phyloP scores from a whole-genome alignment of 2,888 invertebrate species.

The Drosophila tanythrix region DNA sequence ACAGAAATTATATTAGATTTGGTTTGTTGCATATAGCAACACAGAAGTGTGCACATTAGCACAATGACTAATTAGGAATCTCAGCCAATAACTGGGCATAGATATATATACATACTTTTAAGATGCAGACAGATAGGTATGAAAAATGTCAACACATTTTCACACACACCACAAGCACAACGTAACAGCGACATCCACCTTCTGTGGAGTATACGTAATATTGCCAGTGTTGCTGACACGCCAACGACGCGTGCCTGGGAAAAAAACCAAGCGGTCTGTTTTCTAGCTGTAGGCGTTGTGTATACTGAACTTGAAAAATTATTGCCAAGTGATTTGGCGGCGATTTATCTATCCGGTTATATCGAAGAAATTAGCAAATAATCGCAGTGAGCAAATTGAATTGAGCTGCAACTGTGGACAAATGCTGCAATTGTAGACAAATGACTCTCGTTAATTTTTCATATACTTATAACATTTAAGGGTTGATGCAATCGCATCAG shows the following conservation, averaged over 20 bases:
- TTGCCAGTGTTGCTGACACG: conserved; percentile 29
- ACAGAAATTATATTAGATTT: background rate
- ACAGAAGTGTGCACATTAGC: conserved; percentile 61
- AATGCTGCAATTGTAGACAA: background rate
- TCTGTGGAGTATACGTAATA: conserved; percentile 56
- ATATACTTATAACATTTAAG: conserved; percentile 2
- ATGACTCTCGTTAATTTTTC: conserved; percentile 23
- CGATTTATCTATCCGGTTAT: background rate
- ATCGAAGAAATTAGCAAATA: conserved; percentile 19
- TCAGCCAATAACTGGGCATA: conserved; percentile 26
- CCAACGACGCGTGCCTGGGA: conserved; percentile 40
- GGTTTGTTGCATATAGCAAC: background rate
- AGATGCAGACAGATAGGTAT: conserved; percentile 41
- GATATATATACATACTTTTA: background rate
- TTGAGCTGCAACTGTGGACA: background rate
- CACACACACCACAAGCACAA: conserved; percentile 1
- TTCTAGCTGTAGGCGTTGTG: background rate
- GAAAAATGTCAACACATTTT: conserved; percentile 35
- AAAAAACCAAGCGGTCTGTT: conserved; percentile 1
- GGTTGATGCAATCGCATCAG: background rate
- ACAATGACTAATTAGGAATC: conserved; percentile 62
- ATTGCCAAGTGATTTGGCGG: conserved; percentile 26
- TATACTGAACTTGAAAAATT: conserved; percentile 27
- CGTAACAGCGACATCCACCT: conserved; percentile 6
- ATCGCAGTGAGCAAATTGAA: conserved; percentile 24